These are phyloP conservation scores for Ips typographus DNA, from an alignment of 1,140 invertebrate species.

Conservation along the genomic window DNA sequence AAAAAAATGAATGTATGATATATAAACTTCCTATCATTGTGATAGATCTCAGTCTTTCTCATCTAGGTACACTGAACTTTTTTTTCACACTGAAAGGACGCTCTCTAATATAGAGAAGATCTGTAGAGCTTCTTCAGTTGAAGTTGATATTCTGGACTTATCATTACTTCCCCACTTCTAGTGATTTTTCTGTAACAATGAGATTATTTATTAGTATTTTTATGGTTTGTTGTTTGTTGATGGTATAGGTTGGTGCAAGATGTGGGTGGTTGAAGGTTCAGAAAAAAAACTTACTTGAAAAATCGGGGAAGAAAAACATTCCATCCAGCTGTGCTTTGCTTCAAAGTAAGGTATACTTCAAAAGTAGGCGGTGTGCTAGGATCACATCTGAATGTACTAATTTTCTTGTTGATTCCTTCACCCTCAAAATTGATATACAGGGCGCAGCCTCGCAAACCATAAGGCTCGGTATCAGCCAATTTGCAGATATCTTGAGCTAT, in stretches of 20 bases:
- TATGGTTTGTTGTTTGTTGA: background rate
- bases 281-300: constrained; percentile 71
- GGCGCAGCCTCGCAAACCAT: constrained; percentile 76
- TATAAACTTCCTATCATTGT: constrained; percentile 26
- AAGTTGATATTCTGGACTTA: constrained; percentile 47
- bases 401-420: constrained; percentile 64
- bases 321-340: constrained; percentile 80
- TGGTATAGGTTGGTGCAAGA: constrained; percentile 6
- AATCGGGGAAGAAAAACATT: constrained; percentile 80
- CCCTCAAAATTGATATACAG: constrained; percentile 74
- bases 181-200: constrained; percentile 49
- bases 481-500: constrained; percentile 74
- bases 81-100: background rate
- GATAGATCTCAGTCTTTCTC: constrained; percentile 33
- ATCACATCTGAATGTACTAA: constrained; percentile 75
- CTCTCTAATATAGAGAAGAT: constrained; percentile 40
- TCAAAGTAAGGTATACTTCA: constrained; percentile 79
- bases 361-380: constrained; percentile 81
- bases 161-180: constrained; percentile 48
- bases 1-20: constrained; percentile 24
- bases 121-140: constrained; percentile 48
- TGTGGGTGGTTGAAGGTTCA: background rate
- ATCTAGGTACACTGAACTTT: constrained; percentile 25
- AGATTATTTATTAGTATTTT: background rate
- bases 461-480: constrained; percentile 81